These are phyloP conservation scores for Cryptus viduatorius DNA, from an alignment of 2,888 invertebrate species.

Conservation along the genomic window DNA sequence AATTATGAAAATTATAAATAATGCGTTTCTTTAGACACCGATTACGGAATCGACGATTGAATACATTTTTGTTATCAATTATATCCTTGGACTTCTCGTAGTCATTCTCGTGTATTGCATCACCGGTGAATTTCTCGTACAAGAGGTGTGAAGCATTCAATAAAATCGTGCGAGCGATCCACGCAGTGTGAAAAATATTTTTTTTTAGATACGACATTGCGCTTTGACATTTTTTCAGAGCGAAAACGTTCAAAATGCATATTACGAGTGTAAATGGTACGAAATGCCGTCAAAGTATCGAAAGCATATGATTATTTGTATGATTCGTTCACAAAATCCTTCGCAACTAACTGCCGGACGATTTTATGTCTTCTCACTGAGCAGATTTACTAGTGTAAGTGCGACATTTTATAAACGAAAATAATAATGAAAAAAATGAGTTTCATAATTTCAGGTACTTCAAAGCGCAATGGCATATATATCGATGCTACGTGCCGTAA, in stretches of 20 bases:
- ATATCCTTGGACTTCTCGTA: constrained; percentile 58
- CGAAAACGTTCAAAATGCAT: constrained; percentile 85
- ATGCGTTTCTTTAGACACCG: constrained; percentile 37
- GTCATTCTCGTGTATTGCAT: constrained; percentile 73
- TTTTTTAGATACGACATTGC: background rate
- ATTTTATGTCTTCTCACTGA: constrained; percentile 65
- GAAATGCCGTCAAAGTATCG: constrained; percentile 52
- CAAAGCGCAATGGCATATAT: constrained; percentile 68
- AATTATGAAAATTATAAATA: background rate
- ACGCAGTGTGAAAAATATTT: background rate
- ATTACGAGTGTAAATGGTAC: constrained; percentile 84
- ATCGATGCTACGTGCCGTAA: constrained; percentile 63
- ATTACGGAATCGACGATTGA: constrained; percentile 54
- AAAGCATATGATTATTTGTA: constrained; percentile 54
- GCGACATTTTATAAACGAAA: background rate
- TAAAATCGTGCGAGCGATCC: background rate
- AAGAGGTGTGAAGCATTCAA: constrained; percentile 63
- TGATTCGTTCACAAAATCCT: constrained; percentile 51
- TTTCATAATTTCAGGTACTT: constrained; percentile 63
- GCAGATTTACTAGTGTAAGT: constrained; percentile 49
- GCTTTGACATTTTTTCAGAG: constrained; percentile 77
- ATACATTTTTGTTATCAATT: constrained; percentile 62
- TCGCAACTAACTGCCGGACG: constrained; percentile 59
- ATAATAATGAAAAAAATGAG: background rate
- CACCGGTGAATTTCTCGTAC: constrained; percentile 71